Evolutionary conservation across 2,888 invertebrate genomes (phyloP).

Genomic region (Brachycybe producta): DNA sequence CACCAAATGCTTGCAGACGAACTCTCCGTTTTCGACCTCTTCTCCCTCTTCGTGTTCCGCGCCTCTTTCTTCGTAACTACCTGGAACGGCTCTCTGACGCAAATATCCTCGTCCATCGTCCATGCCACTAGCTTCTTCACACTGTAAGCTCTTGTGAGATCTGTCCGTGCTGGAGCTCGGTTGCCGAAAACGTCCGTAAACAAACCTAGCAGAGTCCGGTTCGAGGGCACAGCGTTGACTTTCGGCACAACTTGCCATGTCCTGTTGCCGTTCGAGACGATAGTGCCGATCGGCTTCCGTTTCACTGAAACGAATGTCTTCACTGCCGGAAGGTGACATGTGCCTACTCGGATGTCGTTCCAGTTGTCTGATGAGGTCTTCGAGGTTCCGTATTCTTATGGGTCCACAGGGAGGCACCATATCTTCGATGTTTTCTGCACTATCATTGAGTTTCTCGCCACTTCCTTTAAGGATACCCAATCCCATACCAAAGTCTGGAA

Average conservation of each 20-base stretch:
- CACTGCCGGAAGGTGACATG: constrained; percentile 82
- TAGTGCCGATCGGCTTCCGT: constrained; percentile 79
- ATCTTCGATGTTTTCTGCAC: constrained; percentile 57
- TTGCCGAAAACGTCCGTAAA: constrained; percentile 46
- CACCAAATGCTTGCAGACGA: constrained; percentile 23
- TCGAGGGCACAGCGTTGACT: constrained; percentile 9
- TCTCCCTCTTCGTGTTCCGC: constrained; percentile 21
- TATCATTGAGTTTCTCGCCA: constrained; percentile 25
- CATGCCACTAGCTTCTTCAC: not conserved
- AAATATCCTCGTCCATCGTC: constrained; percentile 36
- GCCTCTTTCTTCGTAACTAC: not conserved
- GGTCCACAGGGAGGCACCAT: constrained; percentile 59
- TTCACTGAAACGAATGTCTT: constrained; percentile 74
- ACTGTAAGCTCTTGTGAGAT: constrained; percentile 8
- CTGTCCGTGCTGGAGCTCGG: constrained; percentile 31
- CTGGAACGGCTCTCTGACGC: constrained; percentile 1
- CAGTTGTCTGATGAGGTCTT: constrained; percentile 61
- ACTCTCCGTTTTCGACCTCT: constrained; percentile 24
- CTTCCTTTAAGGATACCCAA: constrained; percentile 21
- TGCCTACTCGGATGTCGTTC: constrained; percentile 48
- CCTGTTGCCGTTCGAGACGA: constrained; percentile 47
- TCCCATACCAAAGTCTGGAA: constrained; percentile 28
- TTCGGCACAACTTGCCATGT: constrained; percentile 7
- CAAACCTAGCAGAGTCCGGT: constrained; percentile 49
- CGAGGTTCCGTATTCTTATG: constrained; percentile 75